These are phyloP conservation scores for Himantopus leucocephalus DNA, from an alignment of 2,113 vertebrate genomes.

Conservation along the genomic window DNA sequence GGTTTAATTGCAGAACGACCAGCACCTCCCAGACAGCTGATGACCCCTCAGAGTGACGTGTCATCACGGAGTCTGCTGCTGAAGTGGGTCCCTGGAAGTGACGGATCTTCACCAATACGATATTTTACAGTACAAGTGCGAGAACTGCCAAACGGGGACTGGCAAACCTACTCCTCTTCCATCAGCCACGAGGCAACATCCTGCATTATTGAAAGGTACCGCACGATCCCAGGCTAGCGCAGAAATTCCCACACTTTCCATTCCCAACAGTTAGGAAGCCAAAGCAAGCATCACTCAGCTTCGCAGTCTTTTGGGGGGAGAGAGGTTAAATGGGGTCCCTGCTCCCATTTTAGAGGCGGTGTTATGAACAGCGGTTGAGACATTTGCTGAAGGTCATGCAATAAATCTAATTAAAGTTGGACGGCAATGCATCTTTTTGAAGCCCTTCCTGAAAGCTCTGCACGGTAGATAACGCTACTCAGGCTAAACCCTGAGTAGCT, in stretches of 20 bases:
- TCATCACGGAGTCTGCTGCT: conserved; percentile 81
- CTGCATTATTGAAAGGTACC: conserved; percentile 84
- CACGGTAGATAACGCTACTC: background rate
- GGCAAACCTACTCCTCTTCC: conserved; percentile 85
- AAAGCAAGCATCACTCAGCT: background rate
- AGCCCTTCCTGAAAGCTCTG: conserved; percentile 4
- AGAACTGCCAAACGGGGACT: conserved; percentile 81
- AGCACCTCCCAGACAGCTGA: conserved; percentile 84
- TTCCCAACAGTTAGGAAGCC: background rate
- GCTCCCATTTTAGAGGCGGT: background rate
- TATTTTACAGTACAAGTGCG: conserved; percentile 90
- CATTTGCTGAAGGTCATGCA: conserved; percentile 41
- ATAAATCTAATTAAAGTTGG: conserved; percentile 46
- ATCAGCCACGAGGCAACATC: conserved; percentile 84
- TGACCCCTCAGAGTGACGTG: conserved; percentile 83
- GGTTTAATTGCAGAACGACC: conserved; percentile 83
- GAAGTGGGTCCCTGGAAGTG: conserved; percentile 85
- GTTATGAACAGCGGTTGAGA: background rate
- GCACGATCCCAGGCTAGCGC: background rate
- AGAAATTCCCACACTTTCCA: background rate
- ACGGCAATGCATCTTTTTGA: conserved; percentile 20
- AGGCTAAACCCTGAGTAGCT: background rate
- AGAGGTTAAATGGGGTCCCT: background rate
- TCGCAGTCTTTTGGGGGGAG: background rate
- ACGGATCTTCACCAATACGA: conserved; percentile 88